Evolutionary conservation across 1,140 invertebrate species (phyloP).

Genomic region (Sinonovacula constricta): DNA sequence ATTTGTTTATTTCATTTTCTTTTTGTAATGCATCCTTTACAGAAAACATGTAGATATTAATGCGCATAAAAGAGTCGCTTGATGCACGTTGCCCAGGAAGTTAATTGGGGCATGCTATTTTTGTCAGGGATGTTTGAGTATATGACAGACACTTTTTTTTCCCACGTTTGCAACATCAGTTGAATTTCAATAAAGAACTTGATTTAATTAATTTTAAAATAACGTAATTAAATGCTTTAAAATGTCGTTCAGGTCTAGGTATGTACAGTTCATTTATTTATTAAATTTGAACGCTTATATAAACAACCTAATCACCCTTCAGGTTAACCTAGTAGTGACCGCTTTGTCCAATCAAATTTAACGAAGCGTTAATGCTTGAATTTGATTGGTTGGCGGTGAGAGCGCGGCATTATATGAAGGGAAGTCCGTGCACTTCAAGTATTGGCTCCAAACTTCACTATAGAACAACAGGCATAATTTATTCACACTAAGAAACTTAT

Average conservation of each 20-base stretch:
- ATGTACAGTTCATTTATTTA: too few species aligned
- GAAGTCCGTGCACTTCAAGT: not conserved
- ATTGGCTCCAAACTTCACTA: not conserved
- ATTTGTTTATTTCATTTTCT: too few species aligned
- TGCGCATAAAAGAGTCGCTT: not conserved
- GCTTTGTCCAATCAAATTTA: not conserved
- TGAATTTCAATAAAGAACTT: too few species aligned
- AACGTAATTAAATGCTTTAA: too few species aligned
- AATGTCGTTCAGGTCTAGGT: too few species aligned
- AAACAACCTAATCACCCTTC: too few species aligned
- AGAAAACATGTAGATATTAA: too few species aligned
- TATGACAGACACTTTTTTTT: not conserved
- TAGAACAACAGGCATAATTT: not conserved
- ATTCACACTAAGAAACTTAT: conserved; percentile 1
- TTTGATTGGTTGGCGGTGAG: conserved; percentile 51
- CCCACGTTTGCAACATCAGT: too few species aligned
- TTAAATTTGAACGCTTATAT: too few species aligned
- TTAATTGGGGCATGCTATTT: not conserved
- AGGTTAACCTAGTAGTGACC: too few species aligned
- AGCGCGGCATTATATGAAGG: conserved; percentile 54
- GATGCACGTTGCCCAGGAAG: conserved; percentile 6
- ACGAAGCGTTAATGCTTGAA: not conserved
- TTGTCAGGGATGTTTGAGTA: not conserved
- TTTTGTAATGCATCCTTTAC: too few species aligned
- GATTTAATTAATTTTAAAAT: too few species aligned